Percentiles rank a stretch among this genome's conserved stretches.
These are phyloP conservation scores for Microplitis manilae DNA, from an alignment of 2,888 invertebrate species.

Conservation along the genomic window DNA sequence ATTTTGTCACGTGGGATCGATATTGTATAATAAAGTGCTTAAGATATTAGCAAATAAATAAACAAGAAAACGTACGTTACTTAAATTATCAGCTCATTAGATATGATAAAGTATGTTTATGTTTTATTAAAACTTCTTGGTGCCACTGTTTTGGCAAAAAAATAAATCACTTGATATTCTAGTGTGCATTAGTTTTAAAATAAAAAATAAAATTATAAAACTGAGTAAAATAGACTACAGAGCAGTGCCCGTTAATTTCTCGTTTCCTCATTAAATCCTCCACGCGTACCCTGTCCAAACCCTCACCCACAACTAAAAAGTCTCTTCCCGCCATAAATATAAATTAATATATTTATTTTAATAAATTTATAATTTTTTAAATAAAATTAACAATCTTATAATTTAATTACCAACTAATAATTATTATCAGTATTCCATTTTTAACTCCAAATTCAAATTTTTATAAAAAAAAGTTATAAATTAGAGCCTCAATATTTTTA, in stretches of 20 bases:
- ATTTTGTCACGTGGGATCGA: background rate
- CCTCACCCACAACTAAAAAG: slow-evolving; percentile 3
- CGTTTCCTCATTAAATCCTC: slow-evolving; percentile 47
- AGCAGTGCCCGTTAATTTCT: slow-evolving; percentile 42
- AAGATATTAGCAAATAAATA: background rate
- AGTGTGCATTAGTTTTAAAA: background rate
- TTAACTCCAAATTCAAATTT: background rate
- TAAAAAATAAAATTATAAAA: slow-evolving; percentile 16
- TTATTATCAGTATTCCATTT: background rate
- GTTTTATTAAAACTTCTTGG: background rate
- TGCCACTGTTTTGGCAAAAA: background rate
- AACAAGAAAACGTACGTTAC: background rate
- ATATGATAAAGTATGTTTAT: background rate
- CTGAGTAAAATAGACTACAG: background rate
- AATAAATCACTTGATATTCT: background rate
- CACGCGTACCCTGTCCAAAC: slow-evolving; percentile 27
- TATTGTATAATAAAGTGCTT: background rate
- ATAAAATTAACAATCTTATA: background rate
- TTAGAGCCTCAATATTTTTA: too few relatives aligned
- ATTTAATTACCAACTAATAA: too few relatives aligned
- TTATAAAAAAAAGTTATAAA: too few relatives aligned
- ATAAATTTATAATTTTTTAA: background rate
- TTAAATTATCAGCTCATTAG: background rate
- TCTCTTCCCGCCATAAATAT: slow-evolving; percentile 5
- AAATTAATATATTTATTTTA: slow-evolving; percentile 1